Evolutionary conservation across 1,140 invertebrate genomes (phyloP).

Genomic region (Bombus vancouverensis): DNA sequence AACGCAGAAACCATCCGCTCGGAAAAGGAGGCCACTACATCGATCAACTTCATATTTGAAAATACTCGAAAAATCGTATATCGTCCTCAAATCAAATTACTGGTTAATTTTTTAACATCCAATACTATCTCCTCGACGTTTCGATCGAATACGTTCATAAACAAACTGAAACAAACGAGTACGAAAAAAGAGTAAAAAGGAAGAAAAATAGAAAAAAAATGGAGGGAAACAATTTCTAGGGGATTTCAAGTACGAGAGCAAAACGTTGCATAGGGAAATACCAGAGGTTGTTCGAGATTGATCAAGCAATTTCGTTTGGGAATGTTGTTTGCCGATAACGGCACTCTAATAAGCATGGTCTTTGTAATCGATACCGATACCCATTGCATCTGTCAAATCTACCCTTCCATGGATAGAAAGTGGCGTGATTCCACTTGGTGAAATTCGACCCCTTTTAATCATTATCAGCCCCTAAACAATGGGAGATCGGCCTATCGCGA

Average conservation of each 20-base stretch:
- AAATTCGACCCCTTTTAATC: conserved; percentile 35
- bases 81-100: not conserved
- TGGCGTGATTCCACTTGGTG: conserved; percentile 50
- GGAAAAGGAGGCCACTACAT: not conserved
- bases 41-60: not conserved
- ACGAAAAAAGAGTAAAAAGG: no score
- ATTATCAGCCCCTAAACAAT: conserved; percentile 62
- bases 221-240: not conserved
- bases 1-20: not conserved
- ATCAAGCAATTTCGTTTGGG: conserved; percentile 24
- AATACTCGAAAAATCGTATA: not conserved
- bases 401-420: conserved; percentile 70
- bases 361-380: conserved; percentile 72
- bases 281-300: not conserved
- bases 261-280: not conserved
- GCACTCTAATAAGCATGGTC: conserved; percentile 39
- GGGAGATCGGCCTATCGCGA: conserved; percentile 67
- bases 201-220: not conserved
- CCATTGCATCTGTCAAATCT: conserved; percentile 78
- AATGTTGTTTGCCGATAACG: conserved; percentile 42
- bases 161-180: not conserved
- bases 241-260: not conserved
- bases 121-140: not conserved
- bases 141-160: not conserved
- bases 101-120: conserved; percentile 1